phyloP scores from a whole-genome alignment of 1,140 invertebrate species.

The Pogonognathellus flavescens region DNA sequence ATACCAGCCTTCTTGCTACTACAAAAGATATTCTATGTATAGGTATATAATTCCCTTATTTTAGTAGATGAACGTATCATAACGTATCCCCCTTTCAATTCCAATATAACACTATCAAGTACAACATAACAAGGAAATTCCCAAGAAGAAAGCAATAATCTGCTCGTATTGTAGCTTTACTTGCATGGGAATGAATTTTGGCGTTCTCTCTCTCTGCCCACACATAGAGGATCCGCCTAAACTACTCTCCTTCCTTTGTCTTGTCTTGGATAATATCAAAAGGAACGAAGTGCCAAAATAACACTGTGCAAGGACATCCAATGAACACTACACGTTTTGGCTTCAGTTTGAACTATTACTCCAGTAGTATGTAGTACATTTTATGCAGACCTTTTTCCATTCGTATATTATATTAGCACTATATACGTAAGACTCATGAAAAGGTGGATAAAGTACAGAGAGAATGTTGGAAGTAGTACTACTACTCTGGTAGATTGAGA shows the following conservation, averaged over 20 bases:
- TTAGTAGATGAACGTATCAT: background rate
- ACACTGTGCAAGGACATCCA: background rate
- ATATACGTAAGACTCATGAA: background rate
- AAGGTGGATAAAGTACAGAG: background rate
- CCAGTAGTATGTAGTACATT: no score
- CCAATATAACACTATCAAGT: background rate
- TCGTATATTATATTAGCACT: no score
- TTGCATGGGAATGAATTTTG: slow-evolving; percentile 10
- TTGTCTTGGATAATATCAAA: slow-evolving; percentile 9
- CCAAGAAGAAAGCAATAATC: slow-evolving; percentile 20
- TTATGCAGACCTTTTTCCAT: no score
- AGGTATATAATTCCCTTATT: no score
- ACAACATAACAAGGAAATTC: slow-evolving; percentile 7
- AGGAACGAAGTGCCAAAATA: slow-evolving; percentile 13
- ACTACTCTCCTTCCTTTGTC: background rate
- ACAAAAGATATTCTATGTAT: no score
- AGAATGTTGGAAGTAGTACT: background rate
- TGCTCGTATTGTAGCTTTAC: background rate
- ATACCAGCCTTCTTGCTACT: no score
- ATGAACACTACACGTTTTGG: no score
- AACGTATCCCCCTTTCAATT: background rate
- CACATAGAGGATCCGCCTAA: no score
- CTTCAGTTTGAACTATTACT: no score
- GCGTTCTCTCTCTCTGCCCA: background rate
- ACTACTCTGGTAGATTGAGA: background rate